These are phyloP conservation scores for Ranitomeya variabilis DNA, from an alignment of 2,113 vertebrate species.

Conservation along the genomic window DNA sequence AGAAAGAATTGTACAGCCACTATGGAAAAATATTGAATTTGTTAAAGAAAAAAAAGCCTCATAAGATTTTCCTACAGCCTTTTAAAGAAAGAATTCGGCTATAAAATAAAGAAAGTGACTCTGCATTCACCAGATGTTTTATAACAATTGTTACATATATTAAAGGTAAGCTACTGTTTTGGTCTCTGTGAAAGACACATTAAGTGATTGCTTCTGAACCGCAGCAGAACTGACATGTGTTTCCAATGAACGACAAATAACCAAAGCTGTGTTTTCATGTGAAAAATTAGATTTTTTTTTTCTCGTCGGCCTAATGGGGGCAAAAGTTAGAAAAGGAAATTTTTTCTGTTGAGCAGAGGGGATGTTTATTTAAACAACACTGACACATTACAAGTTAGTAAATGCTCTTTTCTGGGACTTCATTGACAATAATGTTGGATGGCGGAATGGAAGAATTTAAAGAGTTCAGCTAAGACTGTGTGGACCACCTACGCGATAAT, in stretches of 20 bases:
- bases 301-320: conserved; percentile 61
- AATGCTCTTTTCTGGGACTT: conserved; percentile 59
- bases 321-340: conserved; percentile 27
- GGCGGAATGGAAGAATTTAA: conserved; percentile 61
- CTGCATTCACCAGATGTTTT: conserved; percentile 73
- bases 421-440: conserved; percentile 67
- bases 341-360: not conserved
- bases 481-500: conserved; percentile 67
- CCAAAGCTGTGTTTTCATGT: conserved; percentile 45
- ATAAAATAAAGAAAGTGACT: conserved; percentile 71
- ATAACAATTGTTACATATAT: conserved; percentile 69
- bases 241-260: conserved; percentile 70
- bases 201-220: conserved; percentile 72
- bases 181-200: conserved; percentile 69
- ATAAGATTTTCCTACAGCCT: conserved; percentile 74
- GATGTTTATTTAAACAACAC: conserved; percentile 41
- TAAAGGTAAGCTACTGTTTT: conserved; percentile 73
- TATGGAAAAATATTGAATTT: conserved; percentile 64
- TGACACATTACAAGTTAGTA: conserved; percentile 44
- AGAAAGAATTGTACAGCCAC: conserved; percentile 61
- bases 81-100: conserved; percentile 74
- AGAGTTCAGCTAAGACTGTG: conserved; percentile 63
- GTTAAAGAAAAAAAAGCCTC: conserved; percentile 64
- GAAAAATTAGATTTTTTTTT: conserved; percentile 66
- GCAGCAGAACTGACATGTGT: conserved; percentile 66